A percentile compares a stretch with the other conserved stretches of the same genome.
Conservation (phyloP, 2,888 invertebrate species). For the Amorpha juglandis region DNA sequence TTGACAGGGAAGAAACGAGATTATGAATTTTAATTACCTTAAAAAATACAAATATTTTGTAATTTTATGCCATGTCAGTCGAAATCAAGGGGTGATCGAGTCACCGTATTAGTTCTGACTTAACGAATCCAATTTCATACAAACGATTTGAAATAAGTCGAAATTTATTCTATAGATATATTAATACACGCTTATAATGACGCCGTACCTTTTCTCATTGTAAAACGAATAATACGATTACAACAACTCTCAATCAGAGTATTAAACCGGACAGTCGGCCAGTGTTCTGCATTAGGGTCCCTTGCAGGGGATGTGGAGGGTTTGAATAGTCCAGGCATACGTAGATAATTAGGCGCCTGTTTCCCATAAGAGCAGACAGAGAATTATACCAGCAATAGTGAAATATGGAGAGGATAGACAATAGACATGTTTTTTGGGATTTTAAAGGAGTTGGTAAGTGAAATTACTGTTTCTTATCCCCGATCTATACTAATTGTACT, state of each 20-base stretch:
- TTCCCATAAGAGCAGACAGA: neutral
- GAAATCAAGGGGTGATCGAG: too few relatives aligned
- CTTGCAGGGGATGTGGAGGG: neutral
- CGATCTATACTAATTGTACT: too few relatives aligned
- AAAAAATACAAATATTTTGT: too few relatives aligned
- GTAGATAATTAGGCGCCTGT: too few relatives aligned
- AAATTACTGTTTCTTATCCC: neutral
- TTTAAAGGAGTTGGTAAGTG: constrained; percentile 50
- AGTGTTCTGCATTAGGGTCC: constrained; percentile 29
- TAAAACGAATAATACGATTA: constrained; percentile 38
- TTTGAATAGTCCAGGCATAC: neutral
- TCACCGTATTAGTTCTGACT: too few relatives aligned
- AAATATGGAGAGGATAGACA: constrained; percentile 39
- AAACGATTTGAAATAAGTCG: too few relatives aligned
- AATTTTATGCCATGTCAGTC: too few relatives aligned
- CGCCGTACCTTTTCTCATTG: constrained; percentile 34
- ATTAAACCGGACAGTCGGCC: constrained; percentile 34
- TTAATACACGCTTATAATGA: constrained; percentile 29
- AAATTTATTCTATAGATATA: too few relatives aligned
- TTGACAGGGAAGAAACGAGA: too few relatives aligned
- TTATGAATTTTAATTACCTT: too few relatives aligned
- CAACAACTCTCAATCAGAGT: constrained; percentile 32
- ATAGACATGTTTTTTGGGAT: constrained; percentile 44
- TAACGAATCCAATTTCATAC: too few relatives aligned
- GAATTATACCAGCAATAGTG: neutral